These are phyloP conservation scores for Acomys russatus DNA, from an alignment of 2,797 vertebrate genomes.

Conservation along the genomic window DNA sequence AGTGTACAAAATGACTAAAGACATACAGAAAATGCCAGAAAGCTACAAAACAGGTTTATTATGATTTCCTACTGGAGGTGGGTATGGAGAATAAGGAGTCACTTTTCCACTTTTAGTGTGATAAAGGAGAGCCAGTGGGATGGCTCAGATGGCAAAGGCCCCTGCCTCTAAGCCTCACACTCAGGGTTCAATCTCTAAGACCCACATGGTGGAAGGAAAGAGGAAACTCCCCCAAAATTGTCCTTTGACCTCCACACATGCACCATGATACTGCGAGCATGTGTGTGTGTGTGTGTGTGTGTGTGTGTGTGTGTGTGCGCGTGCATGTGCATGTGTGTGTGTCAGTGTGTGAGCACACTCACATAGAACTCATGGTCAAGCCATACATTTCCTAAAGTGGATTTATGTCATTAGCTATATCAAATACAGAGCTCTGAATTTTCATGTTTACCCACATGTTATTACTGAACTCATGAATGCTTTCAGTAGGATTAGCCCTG, in stretches of 20 bases:
- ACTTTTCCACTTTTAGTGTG: slow-evolving; percentile 38
- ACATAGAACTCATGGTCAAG: slow-evolving; percentile 6
- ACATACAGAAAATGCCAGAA: slow-evolving; percentile 5
- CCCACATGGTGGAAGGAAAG: neutral
- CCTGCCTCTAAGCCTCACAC: neutral
- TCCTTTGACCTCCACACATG: neutral
- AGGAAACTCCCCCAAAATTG: neutral
- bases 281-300: too few species aligned
- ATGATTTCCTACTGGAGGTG: neutral
- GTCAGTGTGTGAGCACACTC: neutral
- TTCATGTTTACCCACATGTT: slow-evolving; percentile 42
- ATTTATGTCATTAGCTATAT: slow-evolving; percentile 34
- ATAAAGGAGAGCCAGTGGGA: slow-evolving; percentile 4
- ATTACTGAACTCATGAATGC: neutral
- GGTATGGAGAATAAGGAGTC: neutral
- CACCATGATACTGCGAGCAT: too few species aligned
- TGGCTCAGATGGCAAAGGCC: too few species aligned
- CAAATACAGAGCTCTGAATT: slow-evolving; percentile 35
- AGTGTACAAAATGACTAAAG: neutral
- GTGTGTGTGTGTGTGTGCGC: too few species aligned
- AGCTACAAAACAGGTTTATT: slow-evolving; percentile 11
- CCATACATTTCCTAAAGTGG: slow-evolving; percentile 49
- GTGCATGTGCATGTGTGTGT: too few species aligned
- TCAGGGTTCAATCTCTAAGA: neutral
- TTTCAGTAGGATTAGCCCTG: neutral